Base-by-base conservation (phyloP, 2,888 invertebrate species). In the Clivina fossor region DNA sequence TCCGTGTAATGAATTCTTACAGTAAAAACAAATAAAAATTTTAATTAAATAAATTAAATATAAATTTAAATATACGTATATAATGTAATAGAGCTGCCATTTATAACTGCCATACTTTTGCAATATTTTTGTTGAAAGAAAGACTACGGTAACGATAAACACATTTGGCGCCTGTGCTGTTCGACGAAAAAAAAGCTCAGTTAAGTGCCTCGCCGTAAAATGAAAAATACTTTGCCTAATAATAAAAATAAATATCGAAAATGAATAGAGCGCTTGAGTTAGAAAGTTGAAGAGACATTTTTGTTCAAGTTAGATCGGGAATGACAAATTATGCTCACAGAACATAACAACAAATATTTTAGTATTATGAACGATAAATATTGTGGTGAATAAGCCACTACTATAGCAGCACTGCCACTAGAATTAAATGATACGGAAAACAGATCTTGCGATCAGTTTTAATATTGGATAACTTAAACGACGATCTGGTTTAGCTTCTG, bases 391-490 rank as follows among this genome's bases (percentile, higher is more conserved):
- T n/a, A n/a, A n/a, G n/a, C 33, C 11, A 48, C 48, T 37, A 48
- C 48, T 19, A n/a, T n/a, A 28, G 28, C 40, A 38, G 30, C 49
- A 49, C 49, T 49, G 49, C 49, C 49, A 49, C 49, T 49, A 49
- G 40, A 49, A 48, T 48, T n/a, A n/a, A n/a, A n/a, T n/a, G n/a
- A n/a, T n/a, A n/a, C n/a, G n/a, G n/a, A n/a, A n/a, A n/a, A n/a
- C n/a, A n/a, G n/a, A n/a, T n/a, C n/a, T n/a, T n/a, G n/a, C n/a
- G n/a, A 30, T 30, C n/a, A n/a, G n/a, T n/a, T 7, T 7, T 24
- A 24, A 24, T 24, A 24, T 7, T 4, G 5, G 26, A 24, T 24
- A 24, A 24, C 26, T 24, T 4, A 24, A 24, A 24, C 4, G 26
- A 24, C 4, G 8, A 24, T 24, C 5, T 9, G 26, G 26, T n/a